Percentiles rank a stretch among this genome's conserved stretches.
phyloP scores from a whole-genome alignment of 2,113 vertebrate genomes.

The Psittacula cyanocephala region DNA sequence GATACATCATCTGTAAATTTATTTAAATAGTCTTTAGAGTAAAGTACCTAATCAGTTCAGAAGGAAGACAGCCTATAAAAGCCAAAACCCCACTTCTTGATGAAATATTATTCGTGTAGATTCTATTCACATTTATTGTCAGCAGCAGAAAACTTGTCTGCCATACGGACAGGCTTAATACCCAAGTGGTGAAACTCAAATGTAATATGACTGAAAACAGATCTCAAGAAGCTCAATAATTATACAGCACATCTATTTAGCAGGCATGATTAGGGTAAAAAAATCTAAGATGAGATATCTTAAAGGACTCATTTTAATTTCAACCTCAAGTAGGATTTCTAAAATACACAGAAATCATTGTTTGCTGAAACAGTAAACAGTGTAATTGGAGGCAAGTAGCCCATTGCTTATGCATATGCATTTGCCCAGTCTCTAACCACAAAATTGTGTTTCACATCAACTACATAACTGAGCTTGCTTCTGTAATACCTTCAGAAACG shows the following conservation, averaged over 20 bases:
- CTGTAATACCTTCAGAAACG: not conserved
- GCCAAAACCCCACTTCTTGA: not conserved
- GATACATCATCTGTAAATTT: not conserved
- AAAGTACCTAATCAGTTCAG: not conserved
- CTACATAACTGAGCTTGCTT: not conserved
- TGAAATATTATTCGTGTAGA: not conserved
- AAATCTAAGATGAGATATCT: not conserved
- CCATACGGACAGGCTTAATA: not conserved
- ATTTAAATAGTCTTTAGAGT: not conserved
- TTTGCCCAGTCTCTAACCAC: not conserved
- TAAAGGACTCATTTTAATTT: not conserved
- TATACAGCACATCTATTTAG: not conserved
- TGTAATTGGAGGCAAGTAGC: not conserved
- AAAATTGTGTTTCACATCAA: not conserved
- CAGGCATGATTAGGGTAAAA: not conserved
- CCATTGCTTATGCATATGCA: not conserved
- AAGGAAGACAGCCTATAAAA: not conserved
- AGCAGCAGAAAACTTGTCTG: not conserved
- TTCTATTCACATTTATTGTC: not conserved
- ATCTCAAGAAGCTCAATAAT: not conserved
- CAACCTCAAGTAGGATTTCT: not conserved
- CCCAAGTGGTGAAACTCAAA: not conserved
- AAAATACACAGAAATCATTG: not conserved
- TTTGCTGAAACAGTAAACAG: not conserved
- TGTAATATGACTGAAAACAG: not conserved